These are phyloP conservation scores for Pluvialis apricaria DNA, from an alignment of 2,113 vertebrate genomes.

Conservation along the genomic window DNA sequence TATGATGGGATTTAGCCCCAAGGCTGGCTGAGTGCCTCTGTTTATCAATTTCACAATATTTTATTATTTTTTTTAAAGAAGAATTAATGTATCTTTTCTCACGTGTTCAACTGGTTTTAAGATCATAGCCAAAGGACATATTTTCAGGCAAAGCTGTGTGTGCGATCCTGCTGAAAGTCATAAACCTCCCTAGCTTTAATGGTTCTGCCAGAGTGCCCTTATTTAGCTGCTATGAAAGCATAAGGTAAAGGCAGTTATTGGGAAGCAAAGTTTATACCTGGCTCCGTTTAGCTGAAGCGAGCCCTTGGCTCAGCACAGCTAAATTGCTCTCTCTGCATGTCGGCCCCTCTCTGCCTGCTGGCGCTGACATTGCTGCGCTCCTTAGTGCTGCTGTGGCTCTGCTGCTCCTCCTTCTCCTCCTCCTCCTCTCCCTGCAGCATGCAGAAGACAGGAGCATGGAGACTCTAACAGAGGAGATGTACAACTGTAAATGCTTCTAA, in stretches of 20 bases:
- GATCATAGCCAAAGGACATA: not conserved
- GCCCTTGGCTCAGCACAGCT: not conserved
- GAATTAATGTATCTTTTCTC: not conserved
- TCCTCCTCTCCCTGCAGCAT: not conserved
- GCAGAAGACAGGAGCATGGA: not conserved
- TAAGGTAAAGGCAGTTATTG: not conserved
- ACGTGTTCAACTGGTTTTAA: not conserved
- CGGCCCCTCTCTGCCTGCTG: not conserved
- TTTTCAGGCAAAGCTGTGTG: not conserved
- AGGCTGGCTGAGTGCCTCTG: not conserved
- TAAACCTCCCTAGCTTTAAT: not conserved
- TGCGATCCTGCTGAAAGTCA: not conserved
- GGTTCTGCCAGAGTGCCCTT: not conserved
- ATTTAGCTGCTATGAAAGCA: not conserved
- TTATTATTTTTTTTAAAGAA: no score
- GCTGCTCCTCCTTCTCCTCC: not conserved
- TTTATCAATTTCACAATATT: not conserved
- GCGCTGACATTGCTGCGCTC: not conserved
- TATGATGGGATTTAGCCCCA: not conserved
- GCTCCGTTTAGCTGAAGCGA: not conserved
- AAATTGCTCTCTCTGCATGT: not conserved
- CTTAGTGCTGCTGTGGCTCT: not conserved
- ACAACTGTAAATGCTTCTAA: not conserved
- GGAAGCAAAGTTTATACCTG: not conserved
- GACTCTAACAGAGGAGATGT: not conserved